Conservation (phyloP, 2,888 invertebrate genomes). For the Apamea sordens region DNA sequence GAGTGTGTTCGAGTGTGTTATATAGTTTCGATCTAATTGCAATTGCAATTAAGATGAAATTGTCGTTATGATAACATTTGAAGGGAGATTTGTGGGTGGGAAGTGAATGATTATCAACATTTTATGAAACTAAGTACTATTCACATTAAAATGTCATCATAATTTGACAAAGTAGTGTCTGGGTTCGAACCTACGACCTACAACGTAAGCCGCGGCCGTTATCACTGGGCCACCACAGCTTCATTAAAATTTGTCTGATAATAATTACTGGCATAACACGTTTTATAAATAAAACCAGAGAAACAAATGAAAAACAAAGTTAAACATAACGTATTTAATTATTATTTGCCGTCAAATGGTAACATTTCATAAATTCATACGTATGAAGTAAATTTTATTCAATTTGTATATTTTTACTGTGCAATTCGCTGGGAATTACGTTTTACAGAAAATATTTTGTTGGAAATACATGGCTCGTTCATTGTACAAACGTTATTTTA, state of each 20-base stretch:
- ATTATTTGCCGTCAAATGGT: constrained; percentile 31
- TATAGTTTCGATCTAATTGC: constrained; percentile 25
- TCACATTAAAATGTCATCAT: neutral
- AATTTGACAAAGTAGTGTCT: too few species aligned
- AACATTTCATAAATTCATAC: constrained; percentile 39
- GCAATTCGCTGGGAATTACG: neutral
- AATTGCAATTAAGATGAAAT: constrained; percentile 12
- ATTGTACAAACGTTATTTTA: constrained; percentile 8
- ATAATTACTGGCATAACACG: neutral
- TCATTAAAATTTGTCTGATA: neutral
- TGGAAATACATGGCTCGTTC: constrained; percentile 6
- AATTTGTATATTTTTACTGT: neutral
- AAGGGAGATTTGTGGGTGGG: constrained; percentile 5
- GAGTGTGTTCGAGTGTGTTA: neutral
- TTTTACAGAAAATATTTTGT: constrained; percentile 7
- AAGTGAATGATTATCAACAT: constrained; percentile 1
- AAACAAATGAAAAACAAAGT: constrained; percentile 31
- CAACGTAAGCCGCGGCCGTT: too few species aligned
- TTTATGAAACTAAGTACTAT: constrained; percentile 2
- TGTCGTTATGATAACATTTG: constrained; percentile 14
- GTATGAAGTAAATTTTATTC: constrained; percentile 15
- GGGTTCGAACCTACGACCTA: too few species aligned
- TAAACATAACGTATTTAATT: constrained; percentile 26
- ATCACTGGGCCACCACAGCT: too few species aligned
- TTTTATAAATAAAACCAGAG: neutral